Evolutionary conservation across 2,797 vertebrate genomes (phyloP).

Genomic region (Molossus molossus): DNA sequence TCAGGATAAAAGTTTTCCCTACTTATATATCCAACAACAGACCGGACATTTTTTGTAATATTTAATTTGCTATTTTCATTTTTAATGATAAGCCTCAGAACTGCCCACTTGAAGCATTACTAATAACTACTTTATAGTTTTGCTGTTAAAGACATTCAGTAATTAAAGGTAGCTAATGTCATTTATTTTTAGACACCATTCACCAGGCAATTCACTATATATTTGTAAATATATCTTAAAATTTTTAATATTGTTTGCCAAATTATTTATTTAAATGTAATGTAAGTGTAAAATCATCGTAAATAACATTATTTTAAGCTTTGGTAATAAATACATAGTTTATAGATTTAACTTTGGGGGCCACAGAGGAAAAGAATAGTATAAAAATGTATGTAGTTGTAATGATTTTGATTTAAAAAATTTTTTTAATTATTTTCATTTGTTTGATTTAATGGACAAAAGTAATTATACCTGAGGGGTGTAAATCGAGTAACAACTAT

Average conservation of each 20-base stretch:
- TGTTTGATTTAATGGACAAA: neutral
- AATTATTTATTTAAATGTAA: neutral
- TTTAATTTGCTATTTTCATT: constrained; percentile 32
- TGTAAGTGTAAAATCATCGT: neutral
- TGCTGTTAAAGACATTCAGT: neutral
- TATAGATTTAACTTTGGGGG: neutral
- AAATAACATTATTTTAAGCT: constrained; percentile 28
- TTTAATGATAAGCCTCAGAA: constrained; percentile 40
- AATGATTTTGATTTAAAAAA: constrained; percentile 23
- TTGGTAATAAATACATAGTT: neutral
- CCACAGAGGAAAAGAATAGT: neutral
- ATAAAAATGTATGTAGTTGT: neutral
- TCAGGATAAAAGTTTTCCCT: constrained; percentile 36
- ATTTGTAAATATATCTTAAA: neutral
- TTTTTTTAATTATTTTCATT: constrained; percentile 28
- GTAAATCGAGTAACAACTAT: constrained; percentile 24
- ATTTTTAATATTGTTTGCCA: neutral
- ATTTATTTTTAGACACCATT: neutral
- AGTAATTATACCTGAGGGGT: constrained; percentile 16
- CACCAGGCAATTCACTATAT: neutral
- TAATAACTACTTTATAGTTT: constrained; percentile 46
- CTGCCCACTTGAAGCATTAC: neutral
- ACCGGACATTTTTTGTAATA: neutral
- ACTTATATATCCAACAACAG: neutral
- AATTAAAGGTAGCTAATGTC: constrained; percentile 20